Evolutionary conservation across 2,888 invertebrate species (phyloP).

Genomic region (Myopa tessellatipennis): DNA sequence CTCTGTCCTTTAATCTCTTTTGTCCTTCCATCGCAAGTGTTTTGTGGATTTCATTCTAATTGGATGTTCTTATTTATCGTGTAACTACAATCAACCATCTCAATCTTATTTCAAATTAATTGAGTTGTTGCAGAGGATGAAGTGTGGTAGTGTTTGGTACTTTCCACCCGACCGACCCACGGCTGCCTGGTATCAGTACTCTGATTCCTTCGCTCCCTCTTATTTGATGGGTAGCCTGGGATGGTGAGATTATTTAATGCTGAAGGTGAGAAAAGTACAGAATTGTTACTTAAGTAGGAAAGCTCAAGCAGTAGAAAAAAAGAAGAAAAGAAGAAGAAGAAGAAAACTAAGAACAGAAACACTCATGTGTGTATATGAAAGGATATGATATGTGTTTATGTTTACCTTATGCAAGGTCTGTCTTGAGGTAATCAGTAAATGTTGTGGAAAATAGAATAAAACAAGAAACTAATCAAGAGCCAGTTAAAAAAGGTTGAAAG

Average conservation of each 20-base stretch:
- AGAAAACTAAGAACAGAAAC: too few species aligned
- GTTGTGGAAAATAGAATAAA: background rate
- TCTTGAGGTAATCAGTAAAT: slow-evolving; percentile 4
- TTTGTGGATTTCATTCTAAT: slow-evolving; percentile 44
- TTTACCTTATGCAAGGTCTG: too few species aligned
- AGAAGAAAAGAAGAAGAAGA: background rate
- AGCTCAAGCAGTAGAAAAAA: too few species aligned
- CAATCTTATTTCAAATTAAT: slow-evolving; percentile 49
- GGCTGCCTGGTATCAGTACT: background rate
- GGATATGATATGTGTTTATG: too few species aligned
- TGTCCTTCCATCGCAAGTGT: background rate
- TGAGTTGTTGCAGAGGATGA: slow-evolving; percentile 43
- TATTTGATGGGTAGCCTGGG: slow-evolving; percentile 1
- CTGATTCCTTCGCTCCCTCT: background rate
- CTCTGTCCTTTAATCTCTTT: too few species aligned
- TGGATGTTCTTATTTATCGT: slow-evolving; percentile 52
- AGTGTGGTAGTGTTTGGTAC: slow-evolving; percentile 1
- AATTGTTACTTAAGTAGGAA: background rate
- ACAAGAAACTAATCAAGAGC: slow-evolving; percentile 13
- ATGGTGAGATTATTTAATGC: slow-evolving; percentile 24
- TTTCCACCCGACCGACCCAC: background rate
- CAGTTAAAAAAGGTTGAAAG: background rate
- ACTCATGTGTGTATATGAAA: too few species aligned
- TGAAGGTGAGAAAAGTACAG: slow-evolving; percentile 13
- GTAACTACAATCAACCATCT: slow-evolving; percentile 49